Evolutionary conservation across 2,113 vertebrate genomes (phyloP).

Genomic region (Nicator chloris): DNA sequence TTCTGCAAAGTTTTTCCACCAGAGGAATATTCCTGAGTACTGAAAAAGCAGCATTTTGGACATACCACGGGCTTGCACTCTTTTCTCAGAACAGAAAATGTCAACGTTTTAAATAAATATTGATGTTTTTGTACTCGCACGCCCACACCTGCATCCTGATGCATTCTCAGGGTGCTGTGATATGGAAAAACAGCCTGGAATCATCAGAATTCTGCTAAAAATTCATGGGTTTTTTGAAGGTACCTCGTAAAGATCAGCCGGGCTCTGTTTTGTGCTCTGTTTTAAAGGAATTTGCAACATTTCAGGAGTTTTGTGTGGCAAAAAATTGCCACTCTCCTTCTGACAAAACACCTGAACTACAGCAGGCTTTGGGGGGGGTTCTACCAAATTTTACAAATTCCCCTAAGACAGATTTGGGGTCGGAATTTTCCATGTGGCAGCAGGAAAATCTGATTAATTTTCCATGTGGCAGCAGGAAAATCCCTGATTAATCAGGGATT

Average conservation of each 20-base stretch:
- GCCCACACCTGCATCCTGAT: not conserved
- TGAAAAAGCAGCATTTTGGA: not conserved
- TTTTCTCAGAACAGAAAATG: not conserved
- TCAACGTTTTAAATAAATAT: not conserved
- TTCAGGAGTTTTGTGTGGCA: not conserved
- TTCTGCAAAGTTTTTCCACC: constrained; percentile 46
- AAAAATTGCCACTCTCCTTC: not conserved
- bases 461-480: not conserved
- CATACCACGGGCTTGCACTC: not conserved
- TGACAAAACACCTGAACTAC: not conserved
- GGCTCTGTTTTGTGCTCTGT: not conserved
- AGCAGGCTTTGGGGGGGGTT: not conserved
- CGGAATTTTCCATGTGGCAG: not conserved
- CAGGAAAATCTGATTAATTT: not conserved
- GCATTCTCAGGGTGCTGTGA: not conserved
- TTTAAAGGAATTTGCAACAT: not conserved
- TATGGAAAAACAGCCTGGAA: not conserved
- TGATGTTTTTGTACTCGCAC: not conserved
- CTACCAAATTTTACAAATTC: not conserved
- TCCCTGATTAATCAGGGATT: not conserved
- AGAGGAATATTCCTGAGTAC: not conserved
- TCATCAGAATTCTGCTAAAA: not conserved
- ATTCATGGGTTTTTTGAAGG: not conserved
- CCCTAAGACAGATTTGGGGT: not conserved
- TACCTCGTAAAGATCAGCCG: not conserved